A percentile compares a stretch with the other conserved stretches of the same genome.
Conservation (phyloP, 2,888 invertebrate species). For the Drosophila neonasuta region DNA sequence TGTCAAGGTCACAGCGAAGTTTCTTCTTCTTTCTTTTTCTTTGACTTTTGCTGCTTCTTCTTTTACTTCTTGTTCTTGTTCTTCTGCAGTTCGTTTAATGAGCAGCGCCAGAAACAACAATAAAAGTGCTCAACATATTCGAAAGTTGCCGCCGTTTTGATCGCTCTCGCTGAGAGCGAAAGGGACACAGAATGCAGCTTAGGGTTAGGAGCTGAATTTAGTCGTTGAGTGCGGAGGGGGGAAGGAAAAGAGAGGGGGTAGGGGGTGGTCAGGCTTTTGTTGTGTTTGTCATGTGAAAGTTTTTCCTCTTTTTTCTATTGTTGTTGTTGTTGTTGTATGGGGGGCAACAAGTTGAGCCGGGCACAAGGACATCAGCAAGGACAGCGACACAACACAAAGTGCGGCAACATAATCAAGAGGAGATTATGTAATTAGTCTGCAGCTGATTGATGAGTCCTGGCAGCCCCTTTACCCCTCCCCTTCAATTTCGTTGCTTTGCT, state of each 20-base stretch:
- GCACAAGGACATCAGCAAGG: conserved; percentile 19
- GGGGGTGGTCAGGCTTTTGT: conserved; percentile 4
- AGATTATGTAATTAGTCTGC: conserved; percentile 83
- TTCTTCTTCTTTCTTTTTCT: conserved; percentile 35
- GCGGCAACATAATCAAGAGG: conserved; percentile 81
- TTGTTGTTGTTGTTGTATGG: background rate
- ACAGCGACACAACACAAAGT: conserved; percentile 51
- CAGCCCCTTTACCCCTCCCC: conserved; percentile 40
- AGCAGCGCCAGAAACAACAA: conserved; percentile 54
- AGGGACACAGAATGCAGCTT: background rate
- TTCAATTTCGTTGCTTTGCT: conserved; percentile 6
- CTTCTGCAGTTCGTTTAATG: conserved; percentile 57
- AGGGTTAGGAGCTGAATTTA: no score
- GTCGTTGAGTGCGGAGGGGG: no score
- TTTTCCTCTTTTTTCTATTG: background rate
- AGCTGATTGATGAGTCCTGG: conserved; percentile 82
- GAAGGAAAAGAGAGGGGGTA: background rate
- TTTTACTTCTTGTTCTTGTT: conserved; percentile 15
- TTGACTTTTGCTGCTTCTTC: conserved; percentile 14
- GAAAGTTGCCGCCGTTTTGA: conserved; percentile 44
- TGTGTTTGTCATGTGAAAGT: conserved; percentile 19
- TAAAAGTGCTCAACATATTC: conserved; percentile 46
- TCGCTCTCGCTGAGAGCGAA: conserved; percentile 17
- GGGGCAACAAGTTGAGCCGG: conserved; percentile 22
- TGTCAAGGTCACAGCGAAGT: conserved; percentile 70